Conservation (phyloP, 2,113 vertebrate genomes). For the Bucco capensis region DNA sequence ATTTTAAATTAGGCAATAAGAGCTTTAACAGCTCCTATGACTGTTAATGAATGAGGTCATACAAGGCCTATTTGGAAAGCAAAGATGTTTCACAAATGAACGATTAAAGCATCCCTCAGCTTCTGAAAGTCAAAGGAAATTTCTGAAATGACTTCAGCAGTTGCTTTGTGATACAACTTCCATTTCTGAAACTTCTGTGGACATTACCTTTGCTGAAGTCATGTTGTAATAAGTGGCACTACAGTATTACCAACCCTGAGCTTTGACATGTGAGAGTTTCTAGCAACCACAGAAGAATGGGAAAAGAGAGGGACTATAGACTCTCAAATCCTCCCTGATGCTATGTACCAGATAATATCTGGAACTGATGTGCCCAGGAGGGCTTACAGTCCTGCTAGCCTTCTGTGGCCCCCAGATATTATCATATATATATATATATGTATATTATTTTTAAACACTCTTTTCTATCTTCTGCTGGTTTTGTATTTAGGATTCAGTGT, state of each 20-base stretch:
- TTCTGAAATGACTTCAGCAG: not conserved
- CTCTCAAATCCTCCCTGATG: not conserved
- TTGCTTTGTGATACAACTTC: not conserved
- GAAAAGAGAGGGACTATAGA: not conserved
- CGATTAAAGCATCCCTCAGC: not conserved
- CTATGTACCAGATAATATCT: not conserved
- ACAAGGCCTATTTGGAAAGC: not conserved
- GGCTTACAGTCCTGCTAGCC: not conserved
- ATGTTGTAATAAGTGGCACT: not conserved
- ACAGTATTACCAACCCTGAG: not conserved
- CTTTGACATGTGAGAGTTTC: not conserved
- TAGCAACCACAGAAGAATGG: not conserved
- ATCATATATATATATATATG: too few relatives aligned
- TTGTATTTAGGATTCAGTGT: not conserved
- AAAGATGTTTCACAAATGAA: conserved; percentile 14
- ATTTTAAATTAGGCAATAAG: not conserved
- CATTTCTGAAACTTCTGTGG: not conserved
- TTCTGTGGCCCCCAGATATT: not conserved
- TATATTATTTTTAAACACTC: not conserved
- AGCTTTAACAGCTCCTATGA: not conserved
- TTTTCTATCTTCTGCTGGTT: not conserved
- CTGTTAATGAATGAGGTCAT: conserved; percentile 26
- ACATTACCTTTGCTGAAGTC: not conserved
- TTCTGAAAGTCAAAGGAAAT: conserved; percentile 14
- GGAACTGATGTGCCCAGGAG: not conserved